phyloP scores from a whole-genome alignment of 2,797 vertebrate species.

The Thunnus albacares region DNA sequence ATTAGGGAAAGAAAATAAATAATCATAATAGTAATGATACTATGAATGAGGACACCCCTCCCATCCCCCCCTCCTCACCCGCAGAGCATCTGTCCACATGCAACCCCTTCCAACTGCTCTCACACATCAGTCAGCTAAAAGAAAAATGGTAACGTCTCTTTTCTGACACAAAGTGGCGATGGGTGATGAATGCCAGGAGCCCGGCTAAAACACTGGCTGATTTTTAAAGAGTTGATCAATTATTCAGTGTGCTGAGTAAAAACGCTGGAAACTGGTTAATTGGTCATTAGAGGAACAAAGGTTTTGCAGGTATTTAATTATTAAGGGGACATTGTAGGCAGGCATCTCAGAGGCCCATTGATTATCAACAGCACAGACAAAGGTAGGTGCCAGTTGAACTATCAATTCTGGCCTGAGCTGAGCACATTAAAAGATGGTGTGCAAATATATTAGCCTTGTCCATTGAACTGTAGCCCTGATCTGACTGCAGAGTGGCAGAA shows the following conservation, averaged over 20 bases:
- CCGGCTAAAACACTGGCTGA: constrained; percentile 71
- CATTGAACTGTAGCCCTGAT: constrained; percentile 48
- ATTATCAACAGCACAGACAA: constrained; percentile 69
- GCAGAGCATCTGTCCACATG: constrained; percentile 31
- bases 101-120: constrained; percentile 13
- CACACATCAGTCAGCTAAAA: constrained; percentile 65
- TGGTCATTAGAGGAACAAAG: constrained; percentile 88
- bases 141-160: constrained; percentile 75
- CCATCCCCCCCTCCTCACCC: not conserved
- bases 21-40: constrained; percentile 10
- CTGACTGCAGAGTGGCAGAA: constrained; percentile 35
- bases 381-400: constrained; percentile 50
- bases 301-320: constrained; percentile 83
- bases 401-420: constrained; percentile 55
- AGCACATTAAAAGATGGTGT: constrained; percentile 64
- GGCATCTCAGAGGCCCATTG: constrained; percentile 68
- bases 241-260: constrained; percentile 83
- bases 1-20: not conserved
- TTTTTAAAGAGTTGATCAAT: constrained; percentile 84
- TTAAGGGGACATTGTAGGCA: constrained; percentile 76
- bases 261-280: constrained; percentile 85
- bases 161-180: constrained; percentile 65
- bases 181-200: constrained; percentile 80
- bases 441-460: constrained; percentile 65
- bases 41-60: constrained; percentile 10